Evolutionary conservation across 2,888 invertebrate genomes (phyloP), one percentile per base, ranked within the genome.

Genomic region (Pristionchus fissidentatus): DNA sequence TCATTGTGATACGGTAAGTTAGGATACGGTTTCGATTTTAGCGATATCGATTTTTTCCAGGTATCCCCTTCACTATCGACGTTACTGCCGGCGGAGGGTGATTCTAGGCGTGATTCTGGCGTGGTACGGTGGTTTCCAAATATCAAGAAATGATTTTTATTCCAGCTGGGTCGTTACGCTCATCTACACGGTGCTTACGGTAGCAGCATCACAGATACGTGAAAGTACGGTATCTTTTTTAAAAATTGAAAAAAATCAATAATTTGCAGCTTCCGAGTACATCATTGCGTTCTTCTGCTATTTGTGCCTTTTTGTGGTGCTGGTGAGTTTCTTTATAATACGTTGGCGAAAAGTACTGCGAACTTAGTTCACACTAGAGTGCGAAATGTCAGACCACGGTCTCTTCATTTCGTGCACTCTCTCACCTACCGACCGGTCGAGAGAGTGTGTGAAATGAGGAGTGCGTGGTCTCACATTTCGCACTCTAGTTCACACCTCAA

Each of bases 61-160:
- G 26, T 92, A 91, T 84, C 92, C 92, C 10, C 86, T 92, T 19
- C 91, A 91, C 84, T 92, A 92, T 83, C 87, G 92, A 3, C 85
- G 92, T n/a, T 91, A 91, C 83, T 90, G 92, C 52, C 85, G 81
- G 55, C 35, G 84, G 26, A 35, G 81, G 26, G 78, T 79, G 29
- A 70, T 80, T 3, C 79, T 90, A 15, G 83, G 88, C 29, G 89
- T 92, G 57, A 82, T 92, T 13, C 85, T 85, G 7, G 84, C 84
- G 52, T 90, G 91, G 90, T 91, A 35, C 73, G 79, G 75, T 84
- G 49, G 46, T 26, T 43, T 73, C 26, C 8, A n/a, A n/a, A 15
- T 83, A 75, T 75, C 13, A 26, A n/a, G 10, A 8, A 32, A 32
- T 41, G 15, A 82, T 13, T 82, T 35, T 35, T 22, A 55, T 41